Conservation (phyloP, 2,888 invertebrate genomes). For the Pollenia griseotomentosa region DNA sequence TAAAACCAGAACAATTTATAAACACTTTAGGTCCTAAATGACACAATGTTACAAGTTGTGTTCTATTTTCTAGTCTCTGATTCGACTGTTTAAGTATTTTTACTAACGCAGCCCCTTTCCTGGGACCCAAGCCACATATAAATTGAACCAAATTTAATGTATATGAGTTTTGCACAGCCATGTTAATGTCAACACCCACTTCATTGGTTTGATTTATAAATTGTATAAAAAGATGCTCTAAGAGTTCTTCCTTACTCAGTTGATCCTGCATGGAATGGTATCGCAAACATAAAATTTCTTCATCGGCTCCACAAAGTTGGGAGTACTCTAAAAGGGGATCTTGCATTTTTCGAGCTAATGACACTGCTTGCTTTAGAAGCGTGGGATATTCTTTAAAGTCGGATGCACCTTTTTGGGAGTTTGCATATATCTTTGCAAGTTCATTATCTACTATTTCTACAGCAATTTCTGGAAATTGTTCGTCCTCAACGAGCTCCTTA, state of each 20-base stretch:
- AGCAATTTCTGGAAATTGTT: slow-evolving; percentile 93
- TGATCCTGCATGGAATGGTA: slow-evolving; percentile 95
- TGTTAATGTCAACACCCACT: slow-evolving; percentile 98
- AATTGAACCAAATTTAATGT: slow-evolving; percentile 96
- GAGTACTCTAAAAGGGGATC: slow-evolving; percentile 98
- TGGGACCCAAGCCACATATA: slow-evolving; percentile 97
- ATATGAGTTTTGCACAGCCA: slow-evolving; percentile 94
- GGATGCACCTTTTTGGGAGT: slow-evolving; percentile 91
- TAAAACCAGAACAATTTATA: slow-evolving; percentile 99
- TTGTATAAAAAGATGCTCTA: slow-evolving; percentile 94
- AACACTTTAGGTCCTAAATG: slow-evolving; percentile 99
- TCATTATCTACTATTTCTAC: slow-evolving; percentile 98
- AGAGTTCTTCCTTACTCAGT: slow-evolving; percentile 92
- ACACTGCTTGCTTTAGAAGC: slow-evolving; percentile 95
- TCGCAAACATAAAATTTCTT: slow-evolving; percentile 97
- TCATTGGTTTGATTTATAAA: slow-evolving; percentile 98
- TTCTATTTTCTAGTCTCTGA: slow-evolving; percentile 96
- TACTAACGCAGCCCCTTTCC: slow-evolving; percentile 95
- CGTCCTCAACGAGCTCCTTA: slow-evolving; percentile 90
- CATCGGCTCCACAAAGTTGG: slow-evolving; percentile 97
- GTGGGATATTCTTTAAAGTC: slow-evolving; percentile 98
- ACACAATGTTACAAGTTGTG: slow-evolving; percentile 96
- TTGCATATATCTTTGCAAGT: slow-evolving; percentile 95
- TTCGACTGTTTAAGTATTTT: slow-evolving; percentile 95
- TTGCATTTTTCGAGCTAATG: slow-evolving; percentile 95